Evolutionary conservation across 1,140 invertebrate genomes (phyloP).

Genomic region (Ceratosolen fusciceps): DNA sequence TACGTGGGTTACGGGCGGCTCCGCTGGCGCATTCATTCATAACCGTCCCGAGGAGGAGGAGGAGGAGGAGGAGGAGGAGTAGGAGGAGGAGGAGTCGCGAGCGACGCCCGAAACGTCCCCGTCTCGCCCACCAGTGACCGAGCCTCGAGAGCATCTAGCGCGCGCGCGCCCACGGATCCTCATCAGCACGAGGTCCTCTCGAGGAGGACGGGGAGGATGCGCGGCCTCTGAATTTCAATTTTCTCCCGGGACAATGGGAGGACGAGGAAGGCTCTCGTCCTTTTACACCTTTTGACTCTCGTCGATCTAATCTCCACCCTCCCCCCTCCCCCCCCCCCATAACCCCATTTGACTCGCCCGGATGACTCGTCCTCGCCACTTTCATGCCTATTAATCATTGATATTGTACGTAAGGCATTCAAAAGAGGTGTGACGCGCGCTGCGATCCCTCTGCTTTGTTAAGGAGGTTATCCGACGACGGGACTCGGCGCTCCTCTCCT

Average conservation of each 20-base stretch:
- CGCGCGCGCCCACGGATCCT: not conserved
- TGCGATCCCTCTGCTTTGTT: not conserved
- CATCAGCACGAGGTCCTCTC: not conserved
- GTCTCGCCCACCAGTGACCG: not conserved
- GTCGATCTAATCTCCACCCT: too few species aligned
- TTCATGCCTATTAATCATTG: not conserved
- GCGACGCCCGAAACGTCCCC: too few species aligned
- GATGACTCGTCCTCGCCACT: not conserved
- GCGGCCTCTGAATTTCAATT: slow-evolving; percentile 31
- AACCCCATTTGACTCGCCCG: too few species aligned
- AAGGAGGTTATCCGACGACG: not conserved
- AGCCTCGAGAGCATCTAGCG: not conserved
- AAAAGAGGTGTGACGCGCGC: not conserved
- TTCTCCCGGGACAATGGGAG: not conserved
- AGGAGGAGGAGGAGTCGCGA: too few species aligned
- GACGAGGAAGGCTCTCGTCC: slow-evolving; percentile 2
- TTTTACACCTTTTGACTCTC: too few species aligned
- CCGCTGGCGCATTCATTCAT: too few species aligned
- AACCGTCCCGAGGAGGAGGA: too few species aligned
- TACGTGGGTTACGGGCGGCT: too few species aligned
- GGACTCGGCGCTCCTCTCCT: not conserved
- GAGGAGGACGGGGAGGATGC: too few species aligned
- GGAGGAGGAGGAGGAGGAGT: too few species aligned
- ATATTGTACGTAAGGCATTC: slow-evolving; percentile 10
- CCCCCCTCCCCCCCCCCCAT: too few species aligned